These are phyloP conservation scores for Ochropleura leucogaster DNA, from an alignment of 2,888 invertebrate species.

Conservation along the genomic window DNA sequence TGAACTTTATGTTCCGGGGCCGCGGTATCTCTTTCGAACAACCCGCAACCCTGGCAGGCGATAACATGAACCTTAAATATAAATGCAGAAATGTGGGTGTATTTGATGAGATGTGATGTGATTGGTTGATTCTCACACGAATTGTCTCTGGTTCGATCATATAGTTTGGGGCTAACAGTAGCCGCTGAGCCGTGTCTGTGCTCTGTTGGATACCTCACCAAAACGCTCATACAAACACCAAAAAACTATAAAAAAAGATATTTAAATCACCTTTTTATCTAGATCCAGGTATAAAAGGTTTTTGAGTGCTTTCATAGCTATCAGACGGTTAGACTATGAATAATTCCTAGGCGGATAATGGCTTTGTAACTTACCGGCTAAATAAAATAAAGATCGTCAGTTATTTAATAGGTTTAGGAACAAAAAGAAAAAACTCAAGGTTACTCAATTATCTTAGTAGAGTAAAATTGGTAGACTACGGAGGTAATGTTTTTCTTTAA, in stretches of 20 bases:
- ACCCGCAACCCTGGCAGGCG: too few relatives aligned
- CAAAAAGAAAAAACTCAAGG: neutral
- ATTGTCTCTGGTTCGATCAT: rapidly evolving
- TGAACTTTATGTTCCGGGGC: too few relatives aligned
- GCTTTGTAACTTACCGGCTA: slow-evolving; percentile 10
- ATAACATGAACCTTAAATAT: too few relatives aligned
- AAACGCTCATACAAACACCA: neutral
- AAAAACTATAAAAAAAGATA: neutral
- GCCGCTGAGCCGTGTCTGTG: neutral
- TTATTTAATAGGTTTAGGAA: neutral
- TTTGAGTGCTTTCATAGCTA: slow-evolving; percentile 30
- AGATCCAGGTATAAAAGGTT: slow-evolving; percentile 33
- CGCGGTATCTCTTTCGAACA: too few relatives aligned
- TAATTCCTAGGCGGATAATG: slow-evolving; percentile 18
- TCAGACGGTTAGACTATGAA: slow-evolving; percentile 10
- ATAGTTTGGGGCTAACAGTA: neutral
- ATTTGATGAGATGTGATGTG: neutral
- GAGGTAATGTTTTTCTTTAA: neutral
- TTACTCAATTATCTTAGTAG: neutral
- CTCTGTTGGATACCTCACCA: neutral
- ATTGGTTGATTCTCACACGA: neutral
- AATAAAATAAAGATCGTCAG: neutral
- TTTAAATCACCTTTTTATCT: slow-evolving; percentile 22
- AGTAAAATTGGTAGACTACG: neutral
- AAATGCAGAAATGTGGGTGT: too few relatives aligned